These are phyloP conservation scores for Lemur catta DNA, from an alignment of 2,797 vertebrate genomes.

Conservation along the genomic window DNA sequence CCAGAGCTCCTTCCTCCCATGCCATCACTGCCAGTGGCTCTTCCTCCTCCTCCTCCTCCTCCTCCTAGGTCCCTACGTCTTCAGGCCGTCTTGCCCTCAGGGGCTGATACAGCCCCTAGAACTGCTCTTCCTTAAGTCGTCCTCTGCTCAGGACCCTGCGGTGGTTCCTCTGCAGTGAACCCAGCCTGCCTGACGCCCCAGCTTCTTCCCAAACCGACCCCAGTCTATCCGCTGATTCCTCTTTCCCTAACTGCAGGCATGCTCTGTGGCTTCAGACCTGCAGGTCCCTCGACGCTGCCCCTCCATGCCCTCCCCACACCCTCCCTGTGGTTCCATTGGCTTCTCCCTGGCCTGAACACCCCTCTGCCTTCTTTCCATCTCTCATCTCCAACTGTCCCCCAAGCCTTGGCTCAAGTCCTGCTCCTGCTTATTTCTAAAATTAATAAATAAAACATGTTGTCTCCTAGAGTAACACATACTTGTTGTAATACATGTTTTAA, in stretches of 20 bases:
- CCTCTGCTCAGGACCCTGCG: not conserved
- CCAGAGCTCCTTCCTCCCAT: not conserved
- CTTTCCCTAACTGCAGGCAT: not conserved
- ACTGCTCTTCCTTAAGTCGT: accelerated
- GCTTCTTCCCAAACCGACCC: not conserved
- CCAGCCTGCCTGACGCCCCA: not conserved
- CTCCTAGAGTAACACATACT: not conserved
- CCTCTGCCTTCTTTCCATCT: not conserved
- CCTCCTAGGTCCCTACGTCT: not conserved
- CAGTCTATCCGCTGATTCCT: accelerated
- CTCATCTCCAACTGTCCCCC: not conserved
- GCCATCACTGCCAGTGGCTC: accelerated
- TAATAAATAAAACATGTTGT: not conserved
- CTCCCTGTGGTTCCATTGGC: not conserved
- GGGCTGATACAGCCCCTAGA: too few species aligned
- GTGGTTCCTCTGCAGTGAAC: not conserved
- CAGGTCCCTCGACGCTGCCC: accelerated
- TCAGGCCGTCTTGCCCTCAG: not conserved
- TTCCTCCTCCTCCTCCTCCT: not conserved
- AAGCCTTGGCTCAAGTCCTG: too few species aligned
- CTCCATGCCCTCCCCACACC: not conserved
- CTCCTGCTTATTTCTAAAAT: not conserved
- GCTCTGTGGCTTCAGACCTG: not conserved
- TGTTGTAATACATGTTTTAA: not conserved
- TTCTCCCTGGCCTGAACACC: too few species aligned